Conservation (phyloP, 1,140 invertebrate genomes). For the Babylonia areolata region DNA sequence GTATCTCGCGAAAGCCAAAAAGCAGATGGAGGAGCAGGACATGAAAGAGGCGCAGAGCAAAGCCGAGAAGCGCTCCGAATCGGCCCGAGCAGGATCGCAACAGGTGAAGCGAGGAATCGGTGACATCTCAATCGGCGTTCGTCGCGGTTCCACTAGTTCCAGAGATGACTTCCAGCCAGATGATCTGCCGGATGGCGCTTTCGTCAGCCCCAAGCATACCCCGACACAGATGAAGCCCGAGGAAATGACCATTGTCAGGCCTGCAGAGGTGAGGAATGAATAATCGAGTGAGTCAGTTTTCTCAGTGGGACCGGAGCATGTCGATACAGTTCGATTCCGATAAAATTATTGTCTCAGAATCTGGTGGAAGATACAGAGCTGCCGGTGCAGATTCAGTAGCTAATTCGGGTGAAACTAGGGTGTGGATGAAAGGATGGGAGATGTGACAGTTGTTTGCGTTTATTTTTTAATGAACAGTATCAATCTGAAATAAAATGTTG, state of each 20-base stretch:
- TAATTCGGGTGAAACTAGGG: no score
- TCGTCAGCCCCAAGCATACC: constrained; percentile 56
- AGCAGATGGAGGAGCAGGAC: constrained; percentile 57
- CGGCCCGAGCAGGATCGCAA: constrained; percentile 28
- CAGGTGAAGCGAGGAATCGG: constrained; percentile 10
- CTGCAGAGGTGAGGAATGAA: constrained; percentile 49
- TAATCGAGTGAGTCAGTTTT: no score
- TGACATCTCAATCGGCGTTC: background rate
- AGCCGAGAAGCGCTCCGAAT: constrained; percentile 41
- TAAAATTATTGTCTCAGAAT: no score
- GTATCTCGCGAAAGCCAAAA: constrained; percentile 63
- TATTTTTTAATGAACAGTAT: no score
- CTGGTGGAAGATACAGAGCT: no score
- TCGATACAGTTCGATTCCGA: no score
- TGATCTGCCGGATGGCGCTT: constrained; percentile 63
- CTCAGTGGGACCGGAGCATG: no score
- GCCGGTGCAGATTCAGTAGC: no score
- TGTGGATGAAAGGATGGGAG: no score
- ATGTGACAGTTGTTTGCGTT: no score
- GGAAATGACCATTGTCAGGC: constrained; percentile 44
- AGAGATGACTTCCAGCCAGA: constrained; percentile 50
- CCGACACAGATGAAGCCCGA: constrained; percentile 36
- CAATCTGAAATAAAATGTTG: no score
- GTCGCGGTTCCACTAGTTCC: background rate
- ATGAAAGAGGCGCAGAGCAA: constrained; percentile 47